A percentile compares a stretch with the other conserved stretches of the same genome.
phyloP scores from a whole-genome alignment of 2,888 invertebrate species.

The Leptopterna dolabrata region DNA sequence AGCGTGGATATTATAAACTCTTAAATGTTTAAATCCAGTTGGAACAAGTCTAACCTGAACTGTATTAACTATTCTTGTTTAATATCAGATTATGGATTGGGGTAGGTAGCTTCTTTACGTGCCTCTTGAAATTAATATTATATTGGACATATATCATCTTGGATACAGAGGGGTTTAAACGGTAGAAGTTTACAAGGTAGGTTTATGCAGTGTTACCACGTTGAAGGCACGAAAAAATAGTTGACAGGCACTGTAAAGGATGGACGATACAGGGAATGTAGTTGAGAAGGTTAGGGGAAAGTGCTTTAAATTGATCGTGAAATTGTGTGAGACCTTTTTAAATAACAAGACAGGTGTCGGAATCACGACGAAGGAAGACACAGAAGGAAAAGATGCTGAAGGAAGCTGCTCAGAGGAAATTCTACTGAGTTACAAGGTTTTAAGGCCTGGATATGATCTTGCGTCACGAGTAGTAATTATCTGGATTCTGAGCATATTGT shows the following conservation, averaged over 20 bases:
- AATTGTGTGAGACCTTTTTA: neutral
- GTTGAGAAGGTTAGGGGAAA: neutral
- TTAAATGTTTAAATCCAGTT: no score
- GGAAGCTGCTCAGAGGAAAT: neutral
- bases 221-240: neutral
- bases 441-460: neutral
- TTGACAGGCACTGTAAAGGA: neutral
- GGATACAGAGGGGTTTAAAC: neutral
- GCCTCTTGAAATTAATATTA: no score
- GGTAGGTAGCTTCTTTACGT: no score
- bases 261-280: neutral
- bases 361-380: neutral
- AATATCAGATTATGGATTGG: no score
- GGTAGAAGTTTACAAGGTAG: no score
- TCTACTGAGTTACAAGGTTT: neutral
- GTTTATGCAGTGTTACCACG: neutral
- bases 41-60: no score
- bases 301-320: no score
- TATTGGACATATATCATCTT: no score
- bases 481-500: no score
- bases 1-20: no score
- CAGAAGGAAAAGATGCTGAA: neutral
- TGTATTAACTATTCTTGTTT: no score
- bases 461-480: neutral
- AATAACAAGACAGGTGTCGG: neutral